Evolutionary conservation across 2,888 invertebrate species (phyloP), one percentile per base, ranked within the genome.

Genomic region (Melolontha melolontha): DNA sequence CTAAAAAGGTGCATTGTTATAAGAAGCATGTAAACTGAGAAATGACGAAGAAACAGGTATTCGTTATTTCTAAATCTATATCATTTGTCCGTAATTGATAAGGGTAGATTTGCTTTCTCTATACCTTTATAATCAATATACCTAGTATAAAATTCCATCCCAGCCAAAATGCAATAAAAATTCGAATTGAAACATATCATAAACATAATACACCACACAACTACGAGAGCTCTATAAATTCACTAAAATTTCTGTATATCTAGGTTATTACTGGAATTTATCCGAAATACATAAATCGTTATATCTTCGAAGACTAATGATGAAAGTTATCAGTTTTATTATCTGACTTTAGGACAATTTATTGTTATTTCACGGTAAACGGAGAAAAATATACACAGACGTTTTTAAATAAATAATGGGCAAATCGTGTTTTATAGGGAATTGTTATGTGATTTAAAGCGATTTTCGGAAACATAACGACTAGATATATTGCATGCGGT

Each of bases 241-340:
- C 34, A 34, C 34, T 10, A 6, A 34, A 34, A 34, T 5, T 34
- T 34, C 34, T 34, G 34, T 2, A 10, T 34, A 34, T 40, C 39
- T 29, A 27, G 42, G 57, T 57, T 42, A 8, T 44, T 57, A 57
- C 44, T 22, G 27, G 27, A 44, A 44, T 44, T 57, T 57, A 27
- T 57, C 57, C 22, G 44, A 22, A 57, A 41, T 34, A 34, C 34
- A 57, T 27, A 57, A 57, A 12, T 57, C 27, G 42, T 27, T 27
- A 40, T 54, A 40, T 22, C 29, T 27, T n/a, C 42, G 44, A 57
- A 57, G 57, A 57, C 57, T 57, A 44, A 57, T 57, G 57, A 57
- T 14, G 57, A 27, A 57, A 57, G 57, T 57, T 57, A 57, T 57
- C 57, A 44, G 42, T 57, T 57, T 57, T 57, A 57, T 57, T 57